Conservation (phyloP, 2,113 vertebrate species). For the Nibea coibor region DNA sequence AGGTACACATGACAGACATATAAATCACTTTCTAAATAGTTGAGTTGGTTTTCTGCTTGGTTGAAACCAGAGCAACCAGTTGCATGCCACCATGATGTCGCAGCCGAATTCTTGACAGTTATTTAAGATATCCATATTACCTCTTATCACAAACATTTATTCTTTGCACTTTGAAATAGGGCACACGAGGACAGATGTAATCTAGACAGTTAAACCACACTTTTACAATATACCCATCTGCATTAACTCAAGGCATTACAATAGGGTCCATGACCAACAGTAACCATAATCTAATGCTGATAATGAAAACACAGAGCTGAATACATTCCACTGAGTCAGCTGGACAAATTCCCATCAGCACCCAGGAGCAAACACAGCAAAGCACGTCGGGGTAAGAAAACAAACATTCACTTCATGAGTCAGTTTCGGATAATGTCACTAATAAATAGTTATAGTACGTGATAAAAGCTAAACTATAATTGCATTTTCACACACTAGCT, state of each 20-base stretch:
- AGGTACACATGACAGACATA: slow-evolving; percentile 2
- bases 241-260: neutral
- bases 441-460: neutral
- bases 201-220: neutral
- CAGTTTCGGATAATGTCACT: neutral
- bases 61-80: slow-evolving; percentile 36
- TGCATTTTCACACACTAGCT: neutral
- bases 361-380: slow-evolving; percentile 22
- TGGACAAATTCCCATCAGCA: slow-evolving; percentile 54
- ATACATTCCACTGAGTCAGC: slow-evolving; percentile 36
- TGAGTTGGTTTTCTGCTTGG: neutral
- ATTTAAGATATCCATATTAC: too few species aligned
- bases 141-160: too few species aligned
- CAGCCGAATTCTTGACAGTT: slow-evolving; percentile 2
- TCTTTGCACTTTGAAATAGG: neutral
- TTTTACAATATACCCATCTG: neutral
- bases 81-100: slow-evolving; percentile 15
- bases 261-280: neutral
- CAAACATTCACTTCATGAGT: slow-evolving; percentile 33
- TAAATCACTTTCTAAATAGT: neutral
- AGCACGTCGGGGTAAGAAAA: neutral
- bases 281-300: slow-evolving; percentile 33
- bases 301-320: slow-evolving; percentile 20
- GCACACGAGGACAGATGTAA: neutral
- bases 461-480: neutral